Base-by-base conservation (phyloP, 1,140 invertebrate genomes). In the Neuroterus valhalla region DNA sequence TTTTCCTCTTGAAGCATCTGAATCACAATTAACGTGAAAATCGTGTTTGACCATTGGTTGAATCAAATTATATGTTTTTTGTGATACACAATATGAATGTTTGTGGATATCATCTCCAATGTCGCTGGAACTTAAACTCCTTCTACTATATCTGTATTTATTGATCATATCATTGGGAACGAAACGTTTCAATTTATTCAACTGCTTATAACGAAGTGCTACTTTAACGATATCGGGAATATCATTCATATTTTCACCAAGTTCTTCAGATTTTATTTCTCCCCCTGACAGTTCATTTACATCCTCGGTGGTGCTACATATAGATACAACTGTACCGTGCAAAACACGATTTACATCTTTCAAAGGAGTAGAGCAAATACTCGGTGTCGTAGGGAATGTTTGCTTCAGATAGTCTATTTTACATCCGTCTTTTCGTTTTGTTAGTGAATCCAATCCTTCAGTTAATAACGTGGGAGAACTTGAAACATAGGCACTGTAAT, bases 311-410 rank as follows among this genome's bases (percentile, higher is more conserved):
- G 91, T 90, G 77, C 91, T 91, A 82, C 94, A 95, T 76, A 95
- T 95, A 0, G 94, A 94, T 23, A 95, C 90, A 17, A 92, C 92
- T 68, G 93, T 94, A 31, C 92, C 93, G 72, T 94, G 94, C 2
- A 95, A 81, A 5, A 95, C 90, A 84, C 88, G 81, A 77, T 94
- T 94, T 68, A 93, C 93, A 80, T 95, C 94, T 6, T 93, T 92
- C 89, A 95, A 91, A 0, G 94, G 94, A 0, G 94, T 95, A 0
- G 93, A 94, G 78, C 93, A 95, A 1, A 95, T 92, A 75, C 94
- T 95, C 1, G 93, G 91, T 4, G 87, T 90, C 38, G 87, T 82
- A 19, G 91, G 84, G 81, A 90, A 91, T 46, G 84, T 77, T 72
- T 86, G 88, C 76, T 91, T 91, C 2, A 87, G 78, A 72, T 88